A percentile compares a stretch with the other conserved stretches of the same genome.
Evolutionary conservation across 53 echinoderm and acorn worm species (phyloP).

Genomic region (Paelopatides confundens): DNA sequence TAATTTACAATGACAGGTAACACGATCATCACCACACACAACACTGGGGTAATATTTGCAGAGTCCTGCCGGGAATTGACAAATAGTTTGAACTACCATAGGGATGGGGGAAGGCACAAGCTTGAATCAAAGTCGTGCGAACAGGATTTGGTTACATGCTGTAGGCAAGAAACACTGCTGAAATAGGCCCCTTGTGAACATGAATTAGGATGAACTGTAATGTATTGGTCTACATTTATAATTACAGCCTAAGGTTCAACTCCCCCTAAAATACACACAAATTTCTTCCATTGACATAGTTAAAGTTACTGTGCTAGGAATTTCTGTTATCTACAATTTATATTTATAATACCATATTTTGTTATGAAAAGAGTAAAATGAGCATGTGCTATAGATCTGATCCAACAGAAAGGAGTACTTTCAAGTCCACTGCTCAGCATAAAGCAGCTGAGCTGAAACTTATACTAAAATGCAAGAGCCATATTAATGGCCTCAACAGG

Average conservation of each 20-base stretch:
- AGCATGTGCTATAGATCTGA: no score
- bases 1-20: slow-evolving; percentile 30
- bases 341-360: no score
- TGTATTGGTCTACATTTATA: slow-evolving; percentile 11
- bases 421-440: no score
- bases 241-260: neutral
- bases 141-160: slow-evolving; percentile 33
- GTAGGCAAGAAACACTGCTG: slow-evolving; percentile 26
- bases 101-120: slow-evolving; percentile 6
- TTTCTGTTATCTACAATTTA: no score
- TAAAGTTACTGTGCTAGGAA: no score
- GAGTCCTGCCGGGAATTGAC: slow-evolving; percentile 38
- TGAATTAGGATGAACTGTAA: slow-evolving; percentile 25
- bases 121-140: slow-evolving; percentile 18
- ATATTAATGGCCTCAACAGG: no score
- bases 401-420: no score
- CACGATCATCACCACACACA: slow-evolving; percentile 16
- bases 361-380: no score
- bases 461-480: no score
- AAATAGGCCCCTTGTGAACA: slow-evolving; percentile 53
- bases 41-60: slow-evolving; percentile 51
- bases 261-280: no score
- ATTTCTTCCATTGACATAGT: no score
- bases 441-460: no score
- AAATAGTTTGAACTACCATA: slow-evolving; percentile 37